Evolutionary conservation across 2,797 vertebrate species (phyloP).

Genomic region (Onychomys torridus): DNA sequence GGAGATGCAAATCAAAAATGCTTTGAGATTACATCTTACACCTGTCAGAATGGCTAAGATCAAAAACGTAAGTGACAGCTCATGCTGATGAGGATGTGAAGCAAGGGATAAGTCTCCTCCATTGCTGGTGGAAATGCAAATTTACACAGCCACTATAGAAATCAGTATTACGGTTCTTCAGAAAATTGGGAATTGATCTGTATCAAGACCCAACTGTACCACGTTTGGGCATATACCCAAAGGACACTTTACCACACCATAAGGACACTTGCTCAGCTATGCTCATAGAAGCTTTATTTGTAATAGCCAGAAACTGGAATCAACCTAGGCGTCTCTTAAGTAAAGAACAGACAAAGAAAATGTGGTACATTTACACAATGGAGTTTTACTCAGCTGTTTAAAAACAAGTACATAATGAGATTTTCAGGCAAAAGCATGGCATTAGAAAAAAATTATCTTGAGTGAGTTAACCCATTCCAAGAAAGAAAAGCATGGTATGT

Average conservation of each 20-base stretch:
- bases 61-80: neutral
- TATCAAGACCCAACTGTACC: neutral
- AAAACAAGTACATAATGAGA: neutral
- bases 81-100: neutral
- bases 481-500: neutral
- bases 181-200: neutral
- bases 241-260: neutral
- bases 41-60: neutral
- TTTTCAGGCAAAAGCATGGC: neutral
- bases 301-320: neutral
- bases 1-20: neutral
- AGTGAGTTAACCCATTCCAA: neutral
- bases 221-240: neutral
- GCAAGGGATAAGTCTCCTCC: neutral
- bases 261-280: neutral
- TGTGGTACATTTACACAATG: no score
- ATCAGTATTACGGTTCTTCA: neutral
- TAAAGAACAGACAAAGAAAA: neutral
- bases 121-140: neutral
- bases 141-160: neutral
- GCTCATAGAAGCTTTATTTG: neutral
- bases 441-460: neutral
- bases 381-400: no score
- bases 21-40: neutral
- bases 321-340: neutral